phyloP scores from a whole-genome alignment of 2,113 vertebrate genomes.

The Panthera uncia region DNA sequence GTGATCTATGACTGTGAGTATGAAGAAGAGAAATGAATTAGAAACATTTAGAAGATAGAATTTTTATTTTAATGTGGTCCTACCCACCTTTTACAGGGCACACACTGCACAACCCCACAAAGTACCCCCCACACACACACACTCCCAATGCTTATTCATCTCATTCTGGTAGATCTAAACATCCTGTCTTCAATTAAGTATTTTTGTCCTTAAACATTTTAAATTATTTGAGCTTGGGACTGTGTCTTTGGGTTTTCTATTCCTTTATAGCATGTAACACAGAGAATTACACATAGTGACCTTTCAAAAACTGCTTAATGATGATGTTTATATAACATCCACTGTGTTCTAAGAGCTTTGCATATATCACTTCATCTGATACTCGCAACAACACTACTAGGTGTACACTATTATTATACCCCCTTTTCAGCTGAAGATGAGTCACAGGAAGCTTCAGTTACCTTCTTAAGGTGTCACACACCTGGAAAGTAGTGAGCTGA shows the following conservation, averaged over 20 bases:
- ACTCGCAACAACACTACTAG: background rate
- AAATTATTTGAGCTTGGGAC: background rate
- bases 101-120: rapidly evolving
- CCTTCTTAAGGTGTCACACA: background rate
- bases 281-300: background rate
- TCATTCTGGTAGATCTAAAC: background rate
- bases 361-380: background rate
- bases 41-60: background rate
- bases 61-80: background rate
- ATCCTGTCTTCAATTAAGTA: background rate
- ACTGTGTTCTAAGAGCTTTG: background rate
- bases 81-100: rapidly evolving
- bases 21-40: background rate
- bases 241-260: background rate
- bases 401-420: background rate
- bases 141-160: background rate
- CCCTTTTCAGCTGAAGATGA: background rate
- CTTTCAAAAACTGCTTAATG: background rate
- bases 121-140: background rate
- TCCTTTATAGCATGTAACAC: background rate
- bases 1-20: too few species aligned
- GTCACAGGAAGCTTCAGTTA: background rate
- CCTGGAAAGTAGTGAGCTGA: background rate
- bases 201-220: background rate
- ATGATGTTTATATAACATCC: background rate